phyloP scores from a whole-genome alignment of 2,113 vertebrate genomes.

The Cygnus atratus region DNA sequence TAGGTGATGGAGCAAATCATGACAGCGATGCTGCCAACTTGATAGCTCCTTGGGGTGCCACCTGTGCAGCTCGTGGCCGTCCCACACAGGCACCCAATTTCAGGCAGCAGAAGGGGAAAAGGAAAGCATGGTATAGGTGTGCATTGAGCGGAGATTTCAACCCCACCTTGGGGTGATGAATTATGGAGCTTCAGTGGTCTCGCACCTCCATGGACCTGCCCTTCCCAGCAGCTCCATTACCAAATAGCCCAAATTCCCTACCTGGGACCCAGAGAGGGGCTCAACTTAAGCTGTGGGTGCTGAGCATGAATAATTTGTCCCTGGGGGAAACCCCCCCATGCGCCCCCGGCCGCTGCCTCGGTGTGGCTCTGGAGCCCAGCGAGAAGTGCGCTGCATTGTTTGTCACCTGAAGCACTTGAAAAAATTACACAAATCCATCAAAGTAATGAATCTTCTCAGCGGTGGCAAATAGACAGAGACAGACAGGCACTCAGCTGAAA shows the following conservation, averaged over 20 bases:
- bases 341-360: neutral
- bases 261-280: accelerated
- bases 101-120: neutral
- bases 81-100: neutral
- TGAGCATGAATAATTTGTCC: neutral
- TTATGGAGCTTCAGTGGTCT: neutral
- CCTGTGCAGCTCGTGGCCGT: neutral
- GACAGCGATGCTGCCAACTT: neutral
- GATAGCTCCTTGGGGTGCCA: neutral
- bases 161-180: neutral
- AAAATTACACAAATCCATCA: constrained; percentile 77
- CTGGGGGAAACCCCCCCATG: neutral
- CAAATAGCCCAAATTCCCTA: neutral
- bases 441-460: constrained; percentile 71
- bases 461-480: constrained; percentile 68
- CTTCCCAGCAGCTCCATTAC: neutral
- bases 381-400: constrained; percentile 51
- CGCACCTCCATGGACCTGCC: neutral
- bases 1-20: neutral
- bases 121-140: neutral
- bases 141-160: neutral
- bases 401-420: constrained; percentile 68
- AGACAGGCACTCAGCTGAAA: constrained; percentile 48
- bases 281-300: neutral
- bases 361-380: accelerated